Conservation (phyloP, 1,140 invertebrate genomes). For the Andrena cerasifolii region DNA sequence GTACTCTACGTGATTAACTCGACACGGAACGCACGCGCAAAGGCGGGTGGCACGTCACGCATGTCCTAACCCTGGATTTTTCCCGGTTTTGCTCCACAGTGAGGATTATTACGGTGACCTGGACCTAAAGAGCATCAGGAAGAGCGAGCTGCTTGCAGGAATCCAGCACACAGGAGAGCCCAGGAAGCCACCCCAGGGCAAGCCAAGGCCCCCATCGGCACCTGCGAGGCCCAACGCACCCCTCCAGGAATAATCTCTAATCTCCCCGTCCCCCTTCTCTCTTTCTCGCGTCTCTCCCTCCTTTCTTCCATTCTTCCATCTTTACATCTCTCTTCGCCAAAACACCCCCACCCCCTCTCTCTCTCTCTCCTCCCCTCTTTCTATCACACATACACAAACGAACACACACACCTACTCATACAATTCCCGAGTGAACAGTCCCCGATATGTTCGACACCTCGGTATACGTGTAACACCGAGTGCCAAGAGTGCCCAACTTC, state of each 20-base stretch:
- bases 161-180: conserved; percentile 85
- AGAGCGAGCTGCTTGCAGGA: conserved; percentile 93
- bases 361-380: conserved; percentile 1
- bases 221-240: conserved; percentile 71
- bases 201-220: conserved; percentile 83
- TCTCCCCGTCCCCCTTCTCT: conserved; percentile 28
- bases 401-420: conserved; percentile 8
- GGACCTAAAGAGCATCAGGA: conserved; percentile 96
- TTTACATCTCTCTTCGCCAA: background rate
- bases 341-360: conserved; percentile 5
- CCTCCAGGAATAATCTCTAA: conserved; percentile 69
- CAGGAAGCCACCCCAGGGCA: conserved; percentile 78
- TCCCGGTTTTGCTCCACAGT: conserved; percentile 84
- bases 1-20: conserved; percentile 44
- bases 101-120: conserved; percentile 98
- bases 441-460: conserved; percentile 40
- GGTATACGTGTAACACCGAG: conserved; percentile 11
- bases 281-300: conserved; percentile 18
- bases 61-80: conserved; percentile 68
- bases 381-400: background rate
- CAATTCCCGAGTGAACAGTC: conserved; percentile 21
- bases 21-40: conserved; percentile 34
- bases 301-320: background rate
- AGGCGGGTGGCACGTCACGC: conserved; percentile 49
- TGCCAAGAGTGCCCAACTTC: conserved; percentile 9